These are phyloP conservation scores for Protomyctophum bolini DNA, from an alignment of 2,113 vertebrate genomes.

Conservation along the genomic window DNA sequence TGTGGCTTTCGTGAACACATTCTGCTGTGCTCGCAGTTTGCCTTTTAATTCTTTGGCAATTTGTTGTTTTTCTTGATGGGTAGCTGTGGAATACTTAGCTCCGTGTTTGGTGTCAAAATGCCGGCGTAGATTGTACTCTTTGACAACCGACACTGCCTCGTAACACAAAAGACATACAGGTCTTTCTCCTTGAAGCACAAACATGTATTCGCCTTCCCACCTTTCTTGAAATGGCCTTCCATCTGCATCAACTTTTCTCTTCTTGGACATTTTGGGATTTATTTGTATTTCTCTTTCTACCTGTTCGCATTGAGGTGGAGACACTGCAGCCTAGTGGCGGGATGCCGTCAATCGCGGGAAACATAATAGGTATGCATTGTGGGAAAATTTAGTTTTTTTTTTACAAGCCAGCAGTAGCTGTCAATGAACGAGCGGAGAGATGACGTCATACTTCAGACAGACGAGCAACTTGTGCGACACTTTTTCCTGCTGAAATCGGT, in stretches of 20 bases:
- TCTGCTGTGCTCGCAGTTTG: slow-evolving; percentile 29
- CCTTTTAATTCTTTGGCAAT: slow-evolving; percentile 56
- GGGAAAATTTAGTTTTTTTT: too few species aligned
- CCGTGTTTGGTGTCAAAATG: too few species aligned
- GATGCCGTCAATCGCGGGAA: background rate
- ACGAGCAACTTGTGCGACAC: too few species aligned
- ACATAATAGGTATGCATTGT: too few species aligned
- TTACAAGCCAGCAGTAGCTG: too few species aligned
- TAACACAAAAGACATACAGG: too few species aligned
- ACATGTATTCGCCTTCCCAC: too few species aligned
- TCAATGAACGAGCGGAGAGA: too few species aligned
- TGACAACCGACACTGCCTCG: slow-evolving; percentile 11
- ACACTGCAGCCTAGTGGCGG: slow-evolving; percentile 3
- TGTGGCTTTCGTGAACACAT: slow-evolving; percentile 25
- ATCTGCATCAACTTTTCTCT: background rate
- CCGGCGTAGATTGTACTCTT: slow-evolving; percentile 33
- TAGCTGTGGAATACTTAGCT: slow-evolving; percentile 43
- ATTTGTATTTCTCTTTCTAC: background rate
- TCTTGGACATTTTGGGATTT: slow-evolving; percentile 5
- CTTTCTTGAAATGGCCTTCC: background rate
- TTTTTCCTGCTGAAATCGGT: too few species aligned
- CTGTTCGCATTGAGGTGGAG: background rate
- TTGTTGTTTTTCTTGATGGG: slow-evolving; percentile 51
- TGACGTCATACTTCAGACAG: too few species aligned
- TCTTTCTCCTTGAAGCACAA: slow-evolving; percentile 19